These are phyloP conservation scores for Luperina testacea DNA, from an alignment of 2,888 invertebrate species.

Conservation along the genomic window DNA sequence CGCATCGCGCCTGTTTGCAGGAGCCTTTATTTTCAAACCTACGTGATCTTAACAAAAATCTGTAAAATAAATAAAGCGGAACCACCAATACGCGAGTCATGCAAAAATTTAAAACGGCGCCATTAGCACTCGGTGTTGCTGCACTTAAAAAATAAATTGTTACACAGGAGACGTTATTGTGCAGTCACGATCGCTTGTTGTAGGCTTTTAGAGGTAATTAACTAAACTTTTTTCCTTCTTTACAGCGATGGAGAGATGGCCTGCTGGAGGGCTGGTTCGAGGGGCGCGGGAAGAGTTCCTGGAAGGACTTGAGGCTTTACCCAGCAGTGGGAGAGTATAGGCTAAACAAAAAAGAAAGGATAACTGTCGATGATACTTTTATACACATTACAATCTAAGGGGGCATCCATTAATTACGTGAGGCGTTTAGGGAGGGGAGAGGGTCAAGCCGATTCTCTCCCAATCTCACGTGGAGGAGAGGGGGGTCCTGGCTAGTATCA, in stretches of 20 bases:
- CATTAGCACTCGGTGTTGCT: slow-evolving; percentile 55
- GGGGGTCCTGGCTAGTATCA: too few relatives aligned
- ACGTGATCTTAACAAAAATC: slow-evolving; percentile 21
- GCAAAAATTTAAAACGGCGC: slow-evolving; percentile 50
- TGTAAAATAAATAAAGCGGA: slow-evolving; percentile 26
- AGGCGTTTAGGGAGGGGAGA: too few relatives aligned
- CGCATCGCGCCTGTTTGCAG: too few relatives aligned
- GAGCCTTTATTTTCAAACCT: background rate
- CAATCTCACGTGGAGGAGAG: too few relatives aligned
- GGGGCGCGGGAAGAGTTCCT: background rate
- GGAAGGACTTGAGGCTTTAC: too few relatives aligned
- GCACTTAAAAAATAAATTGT: slow-evolving; percentile 49
- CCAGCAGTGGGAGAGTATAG: too few relatives aligned
- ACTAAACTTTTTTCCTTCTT: background rate
- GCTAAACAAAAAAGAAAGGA: too few relatives aligned
- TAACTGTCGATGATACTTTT: background rate
- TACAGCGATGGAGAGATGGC: background rate
- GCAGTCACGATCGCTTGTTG: slow-evolving; percentile 52
- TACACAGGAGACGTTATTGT: slow-evolving; percentile 50
- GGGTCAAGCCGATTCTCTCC: too few relatives aligned
- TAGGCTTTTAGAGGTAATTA: slow-evolving; percentile 29
- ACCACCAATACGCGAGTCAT: slow-evolving; percentile 34
- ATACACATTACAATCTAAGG: too few relatives aligned
- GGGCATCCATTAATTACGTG: too few relatives aligned
- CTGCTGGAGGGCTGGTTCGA: background rate